Percentiles rank a stretch among this genome's conserved stretches.
phyloP scores from a whole-genome alignment of 2,888 invertebrate species.

The Furcula furcula region DNA sequence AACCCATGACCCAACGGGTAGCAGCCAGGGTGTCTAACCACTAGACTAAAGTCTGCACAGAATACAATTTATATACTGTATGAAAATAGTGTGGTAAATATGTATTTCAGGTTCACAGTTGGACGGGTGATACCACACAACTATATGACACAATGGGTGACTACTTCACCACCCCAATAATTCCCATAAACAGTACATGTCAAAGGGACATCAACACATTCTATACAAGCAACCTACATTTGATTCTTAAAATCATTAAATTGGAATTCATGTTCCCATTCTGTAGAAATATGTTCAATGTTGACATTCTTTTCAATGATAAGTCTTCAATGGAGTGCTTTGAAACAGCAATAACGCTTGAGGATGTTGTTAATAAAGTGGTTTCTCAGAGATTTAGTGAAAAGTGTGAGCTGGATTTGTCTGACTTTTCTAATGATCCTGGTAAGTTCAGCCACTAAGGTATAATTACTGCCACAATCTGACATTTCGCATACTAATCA shows the following conservation, averaged over 20 bases:
- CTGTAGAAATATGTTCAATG: conserved; percentile 54
- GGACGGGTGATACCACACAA: conserved; percentile 42
- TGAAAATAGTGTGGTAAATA: too few relatives aligned
- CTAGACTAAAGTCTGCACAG: too few relatives aligned
- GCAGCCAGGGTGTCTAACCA: too few relatives aligned
- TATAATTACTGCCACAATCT: too few relatives aligned
- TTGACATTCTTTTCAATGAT: conserved; percentile 65
- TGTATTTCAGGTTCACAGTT: conserved; percentile 63
- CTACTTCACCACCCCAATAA: conserved; percentile 44
- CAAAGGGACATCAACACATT: conserved; percentile 51
- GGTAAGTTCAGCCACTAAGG: too few relatives aligned
- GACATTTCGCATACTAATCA: too few relatives aligned
- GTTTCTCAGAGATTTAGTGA: conserved; percentile 55
- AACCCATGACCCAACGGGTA: too few relatives aligned
- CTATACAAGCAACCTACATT: conserved; percentile 56
- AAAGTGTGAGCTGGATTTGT: conserved; percentile 57
- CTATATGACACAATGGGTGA: conserved; percentile 52
- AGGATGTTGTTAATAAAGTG: conserved; percentile 53
- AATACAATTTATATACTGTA: too few relatives aligned
- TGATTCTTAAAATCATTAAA: conserved; percentile 56
- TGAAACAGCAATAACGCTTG: conserved; percentile 42
- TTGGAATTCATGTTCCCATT: conserved; percentile 65
- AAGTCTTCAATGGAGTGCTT: conserved; percentile 58
- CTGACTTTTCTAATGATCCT: conserved; percentile 59
- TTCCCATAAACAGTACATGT: conserved; percentile 50